These are phyloP conservation scores for Sebastes goodei DNA, from an alignment of 2,797 vertebrate genomes.

Conservation along the genomic window DNA sequence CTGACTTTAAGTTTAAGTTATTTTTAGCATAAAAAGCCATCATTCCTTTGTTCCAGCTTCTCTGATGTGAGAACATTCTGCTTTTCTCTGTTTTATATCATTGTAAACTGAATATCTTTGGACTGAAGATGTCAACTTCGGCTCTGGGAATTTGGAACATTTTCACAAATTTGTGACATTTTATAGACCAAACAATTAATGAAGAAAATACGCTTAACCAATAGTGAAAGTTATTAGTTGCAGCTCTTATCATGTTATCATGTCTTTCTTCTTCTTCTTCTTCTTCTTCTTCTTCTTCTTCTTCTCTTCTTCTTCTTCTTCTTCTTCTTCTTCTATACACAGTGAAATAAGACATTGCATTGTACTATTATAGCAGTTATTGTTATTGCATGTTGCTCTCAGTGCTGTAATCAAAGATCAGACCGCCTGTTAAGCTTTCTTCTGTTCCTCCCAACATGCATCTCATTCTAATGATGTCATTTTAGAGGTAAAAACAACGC, in stretches of 20 bases:
- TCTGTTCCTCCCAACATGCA: slow-evolving; percentile 42
- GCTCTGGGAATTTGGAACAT: neutral
- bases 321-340: neutral
- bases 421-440: neutral
- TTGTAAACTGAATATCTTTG: neutral
- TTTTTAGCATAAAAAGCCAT: neutral
- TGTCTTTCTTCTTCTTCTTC: neutral
- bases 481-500: slow-evolving; percentile 56
- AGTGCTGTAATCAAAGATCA: slow-evolving; percentile 3
- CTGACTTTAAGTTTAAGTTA: neutral
- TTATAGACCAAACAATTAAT: neutral
- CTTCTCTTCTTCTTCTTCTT: neutral
- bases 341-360: neutral
- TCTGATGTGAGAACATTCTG: neutral
- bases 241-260: neutral
- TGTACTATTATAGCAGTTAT: neutral
- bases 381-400: neutral
- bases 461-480: slow-evolving; percentile 48
- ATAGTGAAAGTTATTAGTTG: neutral
- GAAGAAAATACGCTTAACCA: neutral
- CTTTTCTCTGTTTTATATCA: neutral
- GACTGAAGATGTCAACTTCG: neutral
- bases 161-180: neutral
- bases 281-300: neutral
- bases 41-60: neutral